phyloP scores from a whole-genome alignment of 1,140 invertebrate genomes.

The Trichogramma pretiosum region DNA sequence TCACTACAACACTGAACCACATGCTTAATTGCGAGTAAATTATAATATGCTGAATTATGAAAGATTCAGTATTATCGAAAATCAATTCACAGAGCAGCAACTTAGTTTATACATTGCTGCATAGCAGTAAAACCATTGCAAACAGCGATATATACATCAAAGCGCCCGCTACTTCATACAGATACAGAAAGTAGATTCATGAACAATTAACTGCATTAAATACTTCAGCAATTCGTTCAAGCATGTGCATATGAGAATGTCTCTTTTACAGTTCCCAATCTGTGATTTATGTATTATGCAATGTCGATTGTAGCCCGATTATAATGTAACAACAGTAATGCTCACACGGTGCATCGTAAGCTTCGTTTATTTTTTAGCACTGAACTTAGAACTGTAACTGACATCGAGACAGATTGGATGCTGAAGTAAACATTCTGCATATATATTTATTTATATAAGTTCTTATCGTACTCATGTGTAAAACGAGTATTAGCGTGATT shows the following conservation, averaged over 20 bases:
- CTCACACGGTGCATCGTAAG: background rate
- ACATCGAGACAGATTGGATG: constrained; percentile 50
- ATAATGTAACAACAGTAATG: background rate
- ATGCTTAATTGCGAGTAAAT: constrained; percentile 54
- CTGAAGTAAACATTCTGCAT: constrained; percentile 56
- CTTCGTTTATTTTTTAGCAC: background rate
- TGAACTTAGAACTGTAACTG: background rate
- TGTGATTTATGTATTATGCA: constrained; percentile 38
- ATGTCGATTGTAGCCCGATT: background rate
- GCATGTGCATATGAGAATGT: constrained; percentile 57
- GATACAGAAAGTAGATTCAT: constrained; percentile 32
- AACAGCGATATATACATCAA: constrained; percentile 57
- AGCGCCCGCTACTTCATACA: constrained; percentile 37
- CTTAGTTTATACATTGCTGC: too few species aligned
- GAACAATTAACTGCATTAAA: constrained; percentile 39
- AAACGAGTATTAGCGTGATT: constrained; percentile 36
- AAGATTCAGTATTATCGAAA: too few species aligned
- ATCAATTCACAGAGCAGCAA: too few species aligned
- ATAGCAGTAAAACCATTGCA: constrained; percentile 30
- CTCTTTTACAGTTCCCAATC: constrained; percentile 56
- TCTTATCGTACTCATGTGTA: too few species aligned
- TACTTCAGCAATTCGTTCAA: constrained; percentile 26
- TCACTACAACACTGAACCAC: constrained; percentile 55
- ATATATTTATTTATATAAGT: constrained; percentile 28
- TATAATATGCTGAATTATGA: too few species aligned